Percentiles rank a stretch among this genome's conserved stretches.
phyloP scores from a whole-genome alignment of 2,797 vertebrate genomes.

The Sparus aurata region DNA sequence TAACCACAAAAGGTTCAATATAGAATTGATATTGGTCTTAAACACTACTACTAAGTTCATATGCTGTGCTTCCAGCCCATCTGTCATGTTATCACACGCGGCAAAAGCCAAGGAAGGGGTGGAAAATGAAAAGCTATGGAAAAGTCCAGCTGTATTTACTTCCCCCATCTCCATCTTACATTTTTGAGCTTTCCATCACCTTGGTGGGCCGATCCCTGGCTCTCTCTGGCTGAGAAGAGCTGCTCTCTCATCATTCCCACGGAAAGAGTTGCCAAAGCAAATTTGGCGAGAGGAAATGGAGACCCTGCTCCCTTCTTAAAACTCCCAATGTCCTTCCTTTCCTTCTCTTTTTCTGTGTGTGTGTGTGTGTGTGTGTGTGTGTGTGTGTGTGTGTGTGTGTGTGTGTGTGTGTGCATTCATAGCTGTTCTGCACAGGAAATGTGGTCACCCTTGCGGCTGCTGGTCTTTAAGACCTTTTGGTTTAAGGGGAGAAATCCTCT shows the following conservation, averaged over 20 bases:
- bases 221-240: constrained; percentile 62
- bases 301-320: constrained; percentile 75
- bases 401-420: constrained; percentile 15
- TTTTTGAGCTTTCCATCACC: constrained; percentile 54
- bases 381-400: constrained; percentile 34
- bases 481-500: constrained; percentile 24
- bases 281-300: constrained; percentile 84
- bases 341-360: constrained; percentile 58
- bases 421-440: constrained; percentile 17
- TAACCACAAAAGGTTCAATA: background rate
- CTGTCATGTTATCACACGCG: no score
- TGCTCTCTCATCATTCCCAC: constrained; percentile 84
- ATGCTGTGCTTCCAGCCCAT: background rate
- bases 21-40: no score
- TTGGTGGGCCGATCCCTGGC: constrained; percentile 51
- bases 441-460: no score
- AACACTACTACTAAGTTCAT: background rate
- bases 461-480: background rate
- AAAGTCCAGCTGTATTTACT: constrained; percentile 80
- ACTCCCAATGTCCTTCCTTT: constrained; percentile 67
- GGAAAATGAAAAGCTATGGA: constrained; percentile 69
- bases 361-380: constrained; percentile 34
- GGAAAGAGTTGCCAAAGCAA: constrained; percentile 87
- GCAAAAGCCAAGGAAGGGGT: constrained; percentile 40
- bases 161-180: constrained; percentile 49